Evolutionary conservation across 2,888 invertebrate genomes (phyloP).

Genomic region (Phengaris alcon): DNA sequence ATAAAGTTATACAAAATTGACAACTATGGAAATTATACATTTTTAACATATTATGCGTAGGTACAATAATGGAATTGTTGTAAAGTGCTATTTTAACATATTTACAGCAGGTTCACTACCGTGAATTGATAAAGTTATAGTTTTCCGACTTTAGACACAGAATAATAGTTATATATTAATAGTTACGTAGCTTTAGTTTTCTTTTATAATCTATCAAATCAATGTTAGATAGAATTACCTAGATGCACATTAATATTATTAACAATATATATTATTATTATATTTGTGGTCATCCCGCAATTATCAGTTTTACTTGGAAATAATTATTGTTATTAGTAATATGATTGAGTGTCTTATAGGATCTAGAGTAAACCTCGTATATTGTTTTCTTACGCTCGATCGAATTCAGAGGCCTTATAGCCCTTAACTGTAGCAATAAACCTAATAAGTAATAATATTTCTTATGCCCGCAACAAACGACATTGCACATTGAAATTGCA

Average conservation of each 20-base stretch:
- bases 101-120: too few relatives aligned
- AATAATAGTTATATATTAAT: too few relatives aligned
- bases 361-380: neutral
- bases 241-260: neutral
- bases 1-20: too few relatives aligned
- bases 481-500: too few relatives aligned
- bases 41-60: too few relatives aligned
- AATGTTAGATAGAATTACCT: neutral
- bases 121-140: too few relatives aligned
- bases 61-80: too few relatives aligned
- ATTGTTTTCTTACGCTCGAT: neutral
- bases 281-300: neutral
- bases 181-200: too few relatives aligned
- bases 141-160: too few relatives aligned
- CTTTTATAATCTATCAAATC: neutral
- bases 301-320: neutral
- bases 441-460: neutral
- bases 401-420: neutral
- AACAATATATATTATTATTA: neutral
- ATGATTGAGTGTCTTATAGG: neutral
- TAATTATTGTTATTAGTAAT: conserved; percentile 1
- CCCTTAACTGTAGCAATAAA: neutral
- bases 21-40: too few relatives aligned
- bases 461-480: too few relatives aligned
- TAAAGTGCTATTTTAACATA: too few relatives aligned